Evolutionary conservation across 1,140 invertebrate species (phyloP).

Genomic region (Camponotus pennsylvanicus): DNA sequence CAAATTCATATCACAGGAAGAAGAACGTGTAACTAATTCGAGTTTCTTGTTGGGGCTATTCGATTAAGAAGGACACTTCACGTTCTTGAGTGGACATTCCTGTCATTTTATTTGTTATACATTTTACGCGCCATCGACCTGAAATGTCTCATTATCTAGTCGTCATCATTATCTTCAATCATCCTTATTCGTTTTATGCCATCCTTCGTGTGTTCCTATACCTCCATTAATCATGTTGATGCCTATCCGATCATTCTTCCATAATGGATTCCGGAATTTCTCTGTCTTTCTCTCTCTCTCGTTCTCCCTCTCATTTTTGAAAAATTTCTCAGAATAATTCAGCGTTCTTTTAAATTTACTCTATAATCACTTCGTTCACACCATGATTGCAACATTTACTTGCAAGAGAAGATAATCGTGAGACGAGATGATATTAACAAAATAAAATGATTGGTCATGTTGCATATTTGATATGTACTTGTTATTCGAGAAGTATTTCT

Average conservation of each 20-base stretch:
- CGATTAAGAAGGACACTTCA: conserved; percentile 47
- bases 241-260: conserved; percentile 40
- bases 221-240: conserved; percentile 45
- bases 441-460: conserved; percentile 39
- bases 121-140: conserved; percentile 38
- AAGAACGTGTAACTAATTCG: conserved; percentile 11
- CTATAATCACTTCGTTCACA: conserved; percentile 45
- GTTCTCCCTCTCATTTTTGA: background rate
- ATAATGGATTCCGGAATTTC: conserved; percentile 37
- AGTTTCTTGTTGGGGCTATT: conserved; percentile 12
- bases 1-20: conserved; percentile 28
- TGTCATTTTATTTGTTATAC: conserved; percentile 25
- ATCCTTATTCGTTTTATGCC: conserved; percentile 42
- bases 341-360: conserved; percentile 11
- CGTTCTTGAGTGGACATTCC: conserved; percentile 20
- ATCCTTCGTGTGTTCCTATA: conserved; percentile 29
- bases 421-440: conserved; percentile 16
- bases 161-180: conserved; percentile 60
- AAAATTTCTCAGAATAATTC: conserved; percentile 4
- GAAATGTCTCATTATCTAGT: conserved; percentile 59
- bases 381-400: conserved; percentile 44
- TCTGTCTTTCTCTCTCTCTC: too few species aligned
- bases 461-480: conserved; percentile 5
- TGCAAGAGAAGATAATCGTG: conserved; percentile 25
- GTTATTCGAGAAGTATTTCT: conserved; percentile 36